Base-by-base conservation (phyloP, 2,888 invertebrate genomes). In the Caenorhabditis zanzibari region DNA sequence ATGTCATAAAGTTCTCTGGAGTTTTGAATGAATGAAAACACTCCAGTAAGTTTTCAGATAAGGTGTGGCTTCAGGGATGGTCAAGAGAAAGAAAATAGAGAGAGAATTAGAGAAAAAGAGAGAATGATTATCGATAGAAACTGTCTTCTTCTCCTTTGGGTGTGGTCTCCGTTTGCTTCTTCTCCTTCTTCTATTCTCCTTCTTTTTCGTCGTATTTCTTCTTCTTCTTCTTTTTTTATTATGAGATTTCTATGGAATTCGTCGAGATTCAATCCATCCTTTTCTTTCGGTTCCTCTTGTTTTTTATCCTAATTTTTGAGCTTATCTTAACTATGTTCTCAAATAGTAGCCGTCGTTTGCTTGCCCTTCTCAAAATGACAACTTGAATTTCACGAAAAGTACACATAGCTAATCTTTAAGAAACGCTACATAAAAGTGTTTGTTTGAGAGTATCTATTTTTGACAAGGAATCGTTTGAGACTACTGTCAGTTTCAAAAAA, bases 121-220 rank as follows among this genome's bases (percentile, higher is more conserved):
- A 58, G 56, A 58, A 22, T 26, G 76, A 71, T 63, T 71, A 56
- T 59, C 54, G 58, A 61, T 72, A 68, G 66, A 63, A 59, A 35
- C 56, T 26, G 56, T 69, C 52, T 72, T n/a, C n/a, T n/a, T n/a
- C n/a, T n/a, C n/a, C n/a, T n/a, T n/a, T 73, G 73, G 73, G 73
- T 73, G 73, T 73, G 73, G 73, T 63, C 73, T 52, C 28, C 49
- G 47, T 35, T 47, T 47, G 38, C 22, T 69, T 58, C 58, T 44
- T 49, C 49, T 72, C 38, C 61, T 28, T 54, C 19, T 54, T 58
- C 58, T 28, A 19, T 19, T 24, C 44, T 19, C 59, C 22, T n/a
- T 47, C 58, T 58, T 24, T 28, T 72, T 61, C 54, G 19, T 22
- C 47, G 10, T 54, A 54, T 47, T 32, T 47, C 32, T n/a, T 49